Conservation (phyloP, 2,797 vertebrate species). For the Malacoctenus gilli region DNA sequence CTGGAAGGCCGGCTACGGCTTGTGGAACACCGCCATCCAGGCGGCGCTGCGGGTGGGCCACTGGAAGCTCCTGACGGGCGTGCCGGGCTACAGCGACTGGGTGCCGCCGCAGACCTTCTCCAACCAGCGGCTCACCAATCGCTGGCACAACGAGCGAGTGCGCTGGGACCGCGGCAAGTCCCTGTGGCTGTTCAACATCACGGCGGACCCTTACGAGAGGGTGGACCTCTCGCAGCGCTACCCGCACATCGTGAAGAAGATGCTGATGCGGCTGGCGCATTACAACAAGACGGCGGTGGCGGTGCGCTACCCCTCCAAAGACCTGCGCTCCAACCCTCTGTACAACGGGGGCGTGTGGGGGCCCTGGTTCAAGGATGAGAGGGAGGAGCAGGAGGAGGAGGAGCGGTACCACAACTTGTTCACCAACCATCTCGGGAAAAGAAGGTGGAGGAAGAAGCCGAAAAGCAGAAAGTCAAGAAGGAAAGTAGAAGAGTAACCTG, state of each 20-base stretch:
- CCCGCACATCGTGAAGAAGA: constrained; percentile 90
- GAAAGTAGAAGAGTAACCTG: constrained; percentile 52
- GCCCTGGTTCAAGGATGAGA: constrained; percentile 91
- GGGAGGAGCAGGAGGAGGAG: constrained; percentile 79
- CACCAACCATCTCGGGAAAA: constrained; percentile 78
- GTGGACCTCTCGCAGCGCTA: constrained; percentile 89
- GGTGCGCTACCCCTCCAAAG: constrained; percentile 92
- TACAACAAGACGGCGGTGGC: constrained; percentile 93
- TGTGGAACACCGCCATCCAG: constrained; percentile 96
- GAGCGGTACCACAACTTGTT: constrained; percentile 69
- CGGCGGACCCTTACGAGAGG: constrained; percentile 93
- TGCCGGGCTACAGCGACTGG: constrained; percentile 95
- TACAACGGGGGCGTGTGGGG: constrained; percentile 97
- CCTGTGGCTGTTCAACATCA: constrained; percentile 97
- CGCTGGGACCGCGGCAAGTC: constrained; percentile 90
- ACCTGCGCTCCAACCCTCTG: constrained; percentile 93
- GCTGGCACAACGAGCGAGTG: constrained; percentile 91
- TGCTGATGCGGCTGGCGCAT: constrained; percentile 87
- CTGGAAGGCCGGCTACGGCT: constrained; percentile 91
- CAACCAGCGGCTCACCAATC: constrained; percentile 84
- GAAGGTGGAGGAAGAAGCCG: constrained; percentile 71
- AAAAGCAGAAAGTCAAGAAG: constrained; percentile 74
- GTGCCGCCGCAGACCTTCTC: constrained; percentile 96
- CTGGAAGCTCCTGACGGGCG: constrained; percentile 96
- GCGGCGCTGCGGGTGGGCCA: constrained; percentile 92